phyloP scores from a whole-genome alignment of 2,113 vertebrate genomes.

The Antechinus flavipes region DNA sequence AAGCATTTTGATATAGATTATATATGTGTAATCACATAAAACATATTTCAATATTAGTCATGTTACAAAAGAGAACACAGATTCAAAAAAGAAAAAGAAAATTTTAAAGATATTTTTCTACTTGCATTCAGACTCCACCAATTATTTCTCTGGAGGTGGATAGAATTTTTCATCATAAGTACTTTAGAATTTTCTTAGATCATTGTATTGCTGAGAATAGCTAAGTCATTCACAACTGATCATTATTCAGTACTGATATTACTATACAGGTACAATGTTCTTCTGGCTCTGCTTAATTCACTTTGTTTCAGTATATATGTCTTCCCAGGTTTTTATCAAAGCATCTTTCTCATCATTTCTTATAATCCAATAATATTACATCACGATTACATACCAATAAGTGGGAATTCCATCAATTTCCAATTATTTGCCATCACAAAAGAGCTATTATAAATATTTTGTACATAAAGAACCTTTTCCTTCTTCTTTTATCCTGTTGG shows the following conservation, averaged over 20 bases:
- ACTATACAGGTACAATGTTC: not conserved
- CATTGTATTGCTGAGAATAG: not conserved
- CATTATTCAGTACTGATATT: not conserved
- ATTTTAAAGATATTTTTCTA: not conserved
- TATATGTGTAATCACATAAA: not conserved
- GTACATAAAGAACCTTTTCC: not conserved
- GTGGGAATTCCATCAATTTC: not conserved
- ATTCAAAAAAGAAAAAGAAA: not conserved
- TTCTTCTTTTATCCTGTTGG: not conserved
- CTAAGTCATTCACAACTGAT: not conserved
- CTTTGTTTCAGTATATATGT: not conserved
- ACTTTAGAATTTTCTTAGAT: not conserved
- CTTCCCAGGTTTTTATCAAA: not conserved
- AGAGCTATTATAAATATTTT: not conserved
- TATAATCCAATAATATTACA: not conserved
- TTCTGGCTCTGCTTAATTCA: not conserved
- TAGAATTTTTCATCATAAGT: not conserved
- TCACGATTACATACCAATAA: not conserved
- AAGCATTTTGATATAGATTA: not conserved
- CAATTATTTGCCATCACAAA: not conserved
- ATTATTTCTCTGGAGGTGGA: not conserved
- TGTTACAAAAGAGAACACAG: not conserved
- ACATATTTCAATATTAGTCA: not conserved
- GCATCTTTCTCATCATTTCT: not conserved
- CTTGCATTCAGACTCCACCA: not conserved